Percentiles rank a stretch among this genome's conserved stretches.
Evolutionary conservation across 2,888 invertebrate species (phyloP).

Genomic region (Drosophila fulvimacula): DNA sequence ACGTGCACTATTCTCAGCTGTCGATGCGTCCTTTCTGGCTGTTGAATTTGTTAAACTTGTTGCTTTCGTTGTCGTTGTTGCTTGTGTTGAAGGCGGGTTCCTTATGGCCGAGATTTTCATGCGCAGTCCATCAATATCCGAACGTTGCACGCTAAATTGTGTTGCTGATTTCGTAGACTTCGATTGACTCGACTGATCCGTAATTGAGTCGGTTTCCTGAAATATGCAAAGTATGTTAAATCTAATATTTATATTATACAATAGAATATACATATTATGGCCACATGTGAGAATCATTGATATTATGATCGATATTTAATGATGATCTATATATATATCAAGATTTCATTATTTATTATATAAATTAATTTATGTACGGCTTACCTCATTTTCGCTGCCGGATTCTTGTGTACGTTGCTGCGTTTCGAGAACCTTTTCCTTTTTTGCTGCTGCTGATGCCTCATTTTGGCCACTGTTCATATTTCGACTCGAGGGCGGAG

Average conservation of each 20-base stretch:
- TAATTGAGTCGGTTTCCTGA: constrained; percentile 82
- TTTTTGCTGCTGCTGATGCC: constrained; percentile 75
- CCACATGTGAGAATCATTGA: too few species aligned
- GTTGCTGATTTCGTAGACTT: constrained; percentile 78
- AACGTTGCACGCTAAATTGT: constrained; percentile 83
- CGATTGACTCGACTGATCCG: constrained; percentile 81
- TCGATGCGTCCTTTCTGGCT: constrained; percentile 15
- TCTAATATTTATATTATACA: neutral
- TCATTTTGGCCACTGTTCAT: constrained; percentile 83
- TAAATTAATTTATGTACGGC: neutral
- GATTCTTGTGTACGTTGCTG: constrained; percentile 80
- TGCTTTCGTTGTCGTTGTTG: neutral
- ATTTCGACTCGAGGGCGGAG: constrained; percentile 66
- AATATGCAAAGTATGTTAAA: constrained; percentile 1
- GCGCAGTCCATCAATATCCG: constrained; percentile 83
- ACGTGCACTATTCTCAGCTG: constrained; percentile 28
- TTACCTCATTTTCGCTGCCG: constrained; percentile 83
- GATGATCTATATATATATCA: too few species aligned
- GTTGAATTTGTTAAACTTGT: constrained; percentile 22
- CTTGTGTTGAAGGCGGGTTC: constrained; percentile 44
- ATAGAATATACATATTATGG: neutral
- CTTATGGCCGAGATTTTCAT: constrained; percentile 85
- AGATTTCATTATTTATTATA: neutral
- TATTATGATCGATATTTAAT: too few species aligned
- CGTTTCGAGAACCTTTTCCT: constrained; percentile 80